Evolutionary conservation across 1,140 invertebrate genomes (phyloP), one percentile per base, ranked within the genome.

Genomic region (Copidosoma floridanum): DNA sequence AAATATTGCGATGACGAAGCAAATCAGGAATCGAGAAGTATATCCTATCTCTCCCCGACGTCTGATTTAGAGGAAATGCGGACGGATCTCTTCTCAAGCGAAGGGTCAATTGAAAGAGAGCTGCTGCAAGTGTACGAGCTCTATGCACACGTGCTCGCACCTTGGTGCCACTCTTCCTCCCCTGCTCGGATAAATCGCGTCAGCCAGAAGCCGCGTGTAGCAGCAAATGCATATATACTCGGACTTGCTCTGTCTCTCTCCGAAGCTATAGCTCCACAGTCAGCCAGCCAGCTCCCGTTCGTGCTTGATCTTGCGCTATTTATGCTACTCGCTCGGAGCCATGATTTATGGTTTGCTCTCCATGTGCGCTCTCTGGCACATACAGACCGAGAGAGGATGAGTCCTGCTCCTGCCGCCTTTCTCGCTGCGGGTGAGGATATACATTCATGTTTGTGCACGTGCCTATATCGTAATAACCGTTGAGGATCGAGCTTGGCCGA

Each of bases 271-370:
- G n/a, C n/a, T n/a, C n/a, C n/a, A n/a, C n/a, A 8, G 29, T 26
- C 24, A 10, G 43, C 29, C 44, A 20, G 7, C 14, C 2, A 43
- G 21, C 16, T 38, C 38, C 37, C 47, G 46, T 63, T 67, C 52
- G 50, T 63, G 61, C 67, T 64, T 59, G 61, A 65, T 69, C 65
- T 64, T 58, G 43, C 61, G 57, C 61, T 63, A 51, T 69, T 67
- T 67, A 66, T 65, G 62, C 29, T n/a, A n/a, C 67, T 47, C 59
- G 35, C 47, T 57, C 43, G 61, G 64, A 65, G 63, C 51, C 59
- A 57, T 67, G 65, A 67, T 67, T 65, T 65, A 69, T 64, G 63
- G 53, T 38, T 60, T 57, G 47, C 57, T 40, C 57, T 64, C 59
- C 50, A 61, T 26, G 16, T 37, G 57, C 40, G 51, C 46, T 43